phyloP scores from a whole-genome alignment of 2,113 vertebrate genomes.

The Calcarius ornatus region DNA sequence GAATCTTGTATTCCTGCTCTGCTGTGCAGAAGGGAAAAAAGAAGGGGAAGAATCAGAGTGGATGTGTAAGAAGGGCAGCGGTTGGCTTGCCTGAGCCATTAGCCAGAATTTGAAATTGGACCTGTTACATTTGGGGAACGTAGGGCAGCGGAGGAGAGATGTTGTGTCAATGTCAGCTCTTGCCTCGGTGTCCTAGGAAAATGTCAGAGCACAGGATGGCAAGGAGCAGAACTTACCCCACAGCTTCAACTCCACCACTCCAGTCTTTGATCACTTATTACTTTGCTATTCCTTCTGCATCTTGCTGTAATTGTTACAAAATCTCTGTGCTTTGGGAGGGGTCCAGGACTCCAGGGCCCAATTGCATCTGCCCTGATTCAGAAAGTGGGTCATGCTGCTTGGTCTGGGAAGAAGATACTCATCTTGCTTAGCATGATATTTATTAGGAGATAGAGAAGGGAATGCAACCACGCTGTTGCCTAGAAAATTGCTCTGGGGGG shows the following conservation, averaged over 20 bases:
- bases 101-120: not conserved
- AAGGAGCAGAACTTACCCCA: slow-evolving; percentile 20
- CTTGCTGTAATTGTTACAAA: slow-evolving; percentile 72
- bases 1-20: not conserved
- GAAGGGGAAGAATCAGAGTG: not conserved
- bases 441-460: slow-evolving; percentile 66
- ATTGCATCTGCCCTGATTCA: slow-evolving; percentile 71
- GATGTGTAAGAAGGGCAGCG: not conserved
- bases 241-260: slow-evolving; percentile 8
- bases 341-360: slow-evolving; percentile 56
- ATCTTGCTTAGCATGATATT: slow-evolving; percentile 68
- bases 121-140: slow-evolving; percentile 51
- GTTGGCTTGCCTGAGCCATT: not conserved
- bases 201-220: slow-evolving; percentile 8
- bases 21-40: not conserved
- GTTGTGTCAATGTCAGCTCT: not conserved
- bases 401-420: slow-evolving; percentile 68
- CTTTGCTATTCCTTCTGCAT: slow-evolving; percentile 66
- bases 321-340: slow-evolving; percentile 62
- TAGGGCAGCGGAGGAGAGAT: not conserved
- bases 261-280: slow-evolving; percentile 65
- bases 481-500: slow-evolving; percentile 51
- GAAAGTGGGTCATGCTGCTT: slow-evolving; percentile 77
- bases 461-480: slow-evolving; percentile 52
- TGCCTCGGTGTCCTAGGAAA: slow-evolving; percentile 31